Evolutionary conservation across 2,113 vertebrate species (phyloP).

Genomic region (Panthera leo): DNA sequence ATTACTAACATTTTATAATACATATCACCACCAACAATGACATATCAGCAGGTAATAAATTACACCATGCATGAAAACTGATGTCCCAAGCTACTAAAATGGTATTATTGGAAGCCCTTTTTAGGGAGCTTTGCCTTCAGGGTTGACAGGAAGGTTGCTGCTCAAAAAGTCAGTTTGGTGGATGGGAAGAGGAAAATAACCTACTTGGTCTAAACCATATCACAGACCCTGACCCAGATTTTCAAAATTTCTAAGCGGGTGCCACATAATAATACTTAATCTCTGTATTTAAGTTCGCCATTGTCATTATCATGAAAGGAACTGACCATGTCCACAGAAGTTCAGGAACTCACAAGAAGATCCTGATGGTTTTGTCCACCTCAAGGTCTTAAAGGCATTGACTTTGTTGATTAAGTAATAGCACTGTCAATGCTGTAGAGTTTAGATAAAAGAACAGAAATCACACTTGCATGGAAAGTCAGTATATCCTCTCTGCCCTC

Average conservation of each 20-base stretch:
- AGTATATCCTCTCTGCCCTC: background rate
- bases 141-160: background rate
- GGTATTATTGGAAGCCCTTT: background rate
- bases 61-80: background rate
- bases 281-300: background rate
- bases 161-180: background rate
- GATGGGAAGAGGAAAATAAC: background rate
- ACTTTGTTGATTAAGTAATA: conserved; percentile 19
- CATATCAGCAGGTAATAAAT: background rate
- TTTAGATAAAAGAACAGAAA: background rate
- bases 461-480: background rate
- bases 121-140: background rate
- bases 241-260: background rate
- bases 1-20: background rate
- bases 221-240: background rate
- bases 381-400: background rate
- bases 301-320: background rate
- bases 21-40: background rate
- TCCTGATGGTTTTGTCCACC: background rate
- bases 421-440: background rate
- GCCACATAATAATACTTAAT: background rate
- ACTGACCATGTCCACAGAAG: background rate
- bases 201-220: background rate
- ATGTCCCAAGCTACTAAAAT: background rate
- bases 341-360: background rate